A percentile compares a stretch with the other conserved stretches of the same genome.
These are phyloP conservation scores for Myotis findleyi DNA, from an alignment of 2,797 vertebrate species.

Conservation along the genomic window DNA sequence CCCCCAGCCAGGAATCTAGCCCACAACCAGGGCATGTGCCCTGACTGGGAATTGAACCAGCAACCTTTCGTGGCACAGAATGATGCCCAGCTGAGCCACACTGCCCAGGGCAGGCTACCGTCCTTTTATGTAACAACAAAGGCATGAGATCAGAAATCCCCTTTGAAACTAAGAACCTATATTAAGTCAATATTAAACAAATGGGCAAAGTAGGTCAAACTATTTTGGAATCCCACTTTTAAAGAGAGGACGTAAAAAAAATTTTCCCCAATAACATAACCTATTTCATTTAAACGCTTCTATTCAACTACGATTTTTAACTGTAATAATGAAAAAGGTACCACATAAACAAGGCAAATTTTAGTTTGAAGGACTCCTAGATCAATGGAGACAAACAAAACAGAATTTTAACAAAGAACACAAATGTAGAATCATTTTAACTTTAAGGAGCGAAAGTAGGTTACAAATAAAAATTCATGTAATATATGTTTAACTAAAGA, in stretches of 20 bases:
- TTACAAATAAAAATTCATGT: slow-evolving; percentile 52
- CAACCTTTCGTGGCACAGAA: neutral
- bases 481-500: slow-evolving; percentile 11
- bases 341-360: slow-evolving; percentile 35
- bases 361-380: slow-evolving; percentile 11
- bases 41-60: neutral
- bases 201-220: neutral
- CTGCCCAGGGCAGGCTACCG: neutral
- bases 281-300: slow-evolving; percentile 25
- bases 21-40: neutral
- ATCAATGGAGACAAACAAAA: neutral
- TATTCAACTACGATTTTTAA: slow-evolving; percentile 33
- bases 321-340: neutral
- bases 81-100: neutral
- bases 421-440: slow-evolving; percentile 35
- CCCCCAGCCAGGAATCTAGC: neutral
- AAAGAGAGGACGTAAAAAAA: neutral
- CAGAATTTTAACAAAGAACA: slow-evolving; percentile 22
- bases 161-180: neutral
- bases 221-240: neutral
- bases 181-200: neutral
- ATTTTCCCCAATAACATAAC: neutral
- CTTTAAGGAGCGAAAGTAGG: neutral
- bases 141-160: neutral
- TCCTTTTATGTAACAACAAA: slow-evolving; percentile 28